Evolutionary conservation across 92 coral and sea anemone genomes (phyloP), one percentile per base, ranked within the genome.

Genomic region (Actinostola sp.): DNA sequence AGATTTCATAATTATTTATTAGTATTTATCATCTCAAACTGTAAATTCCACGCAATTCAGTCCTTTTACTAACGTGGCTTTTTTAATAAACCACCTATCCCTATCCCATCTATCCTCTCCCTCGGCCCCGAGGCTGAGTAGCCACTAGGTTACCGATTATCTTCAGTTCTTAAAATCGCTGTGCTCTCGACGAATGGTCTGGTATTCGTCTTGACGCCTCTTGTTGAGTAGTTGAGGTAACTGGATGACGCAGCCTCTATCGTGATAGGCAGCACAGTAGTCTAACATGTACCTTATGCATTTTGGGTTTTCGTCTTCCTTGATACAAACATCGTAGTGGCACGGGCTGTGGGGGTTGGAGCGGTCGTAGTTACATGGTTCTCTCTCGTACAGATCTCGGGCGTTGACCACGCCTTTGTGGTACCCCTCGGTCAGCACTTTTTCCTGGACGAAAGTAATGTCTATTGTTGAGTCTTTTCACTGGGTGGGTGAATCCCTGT

Each of bases 231-330:
- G 61, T 8, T 91, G 95, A 11, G 98, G 98, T 56, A 94, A 69
- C 56, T 79, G 88, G n/a, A 91, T 75, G 16, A 94, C 92, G 60
- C 98, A 94, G 14, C 98, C 98, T 66, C 98, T 67, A 70, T 94
- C 98, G 13, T 85, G 85, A 67, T 82, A 91, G 30, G 72, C 92
- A 14, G 54, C 66, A 66, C 98, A 94, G 81, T 91, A 94, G 66
- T 91, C 98, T 52, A 94, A 66, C 2, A 86, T 64, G 63, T 85
- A 94, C 36, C 89, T 82, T 39, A 94, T 51, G 55, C 98, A 94
- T 41, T 63, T 58, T 9, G 62, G 80, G 68, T 66, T 68, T 15
- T 36, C 71, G 27, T 91, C 95, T 48, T 85, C 91, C 15, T 88
- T 62, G 2, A 51, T 32, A 51, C 92, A 88, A 34, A 16, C 44